phyloP scores from a whole-genome alignment of 1,140 invertebrate species.

The Drosophila nigromelanica region DNA sequence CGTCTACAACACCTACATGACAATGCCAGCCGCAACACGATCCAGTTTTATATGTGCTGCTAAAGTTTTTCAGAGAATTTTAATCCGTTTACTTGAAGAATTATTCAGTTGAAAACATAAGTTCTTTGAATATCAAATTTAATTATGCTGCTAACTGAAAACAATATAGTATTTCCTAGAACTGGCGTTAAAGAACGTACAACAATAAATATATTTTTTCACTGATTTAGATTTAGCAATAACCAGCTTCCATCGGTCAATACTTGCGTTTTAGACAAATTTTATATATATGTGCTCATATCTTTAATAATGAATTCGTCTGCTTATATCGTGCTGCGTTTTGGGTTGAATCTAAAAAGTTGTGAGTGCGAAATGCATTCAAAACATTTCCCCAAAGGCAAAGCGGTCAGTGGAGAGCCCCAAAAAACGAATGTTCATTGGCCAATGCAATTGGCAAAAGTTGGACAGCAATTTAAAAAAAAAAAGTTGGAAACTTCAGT shows the following conservation, averaged over 20 bases:
- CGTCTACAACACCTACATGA: constrained; percentile 16
- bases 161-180: no score
- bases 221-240: no score
- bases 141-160: background rate
- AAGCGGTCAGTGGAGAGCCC: constrained; percentile 11
- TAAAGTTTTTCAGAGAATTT: background rate
- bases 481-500: constrained; percentile 56
- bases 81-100: background rate
- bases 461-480: constrained; percentile 53
- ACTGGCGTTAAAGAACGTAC: no score
- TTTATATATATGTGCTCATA: background rate
- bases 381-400: constrained; percentile 38
- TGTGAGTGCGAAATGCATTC: constrained; percentile 64
- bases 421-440: constrained; percentile 33
- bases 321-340: background rate
- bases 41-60: background rate
- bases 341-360: constrained; percentile 57
- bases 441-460: constrained; percentile 65
- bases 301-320: background rate
- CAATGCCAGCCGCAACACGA: constrained; percentile 20
- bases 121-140: background rate
- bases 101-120: background rate
- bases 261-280: no score
- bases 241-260: background rate
- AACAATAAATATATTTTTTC: no score